These are phyloP conservation scores for Crotalus horridus DNA, from an alignment of 2,113 vertebrate genomes.

Conservation along the genomic window DNA sequence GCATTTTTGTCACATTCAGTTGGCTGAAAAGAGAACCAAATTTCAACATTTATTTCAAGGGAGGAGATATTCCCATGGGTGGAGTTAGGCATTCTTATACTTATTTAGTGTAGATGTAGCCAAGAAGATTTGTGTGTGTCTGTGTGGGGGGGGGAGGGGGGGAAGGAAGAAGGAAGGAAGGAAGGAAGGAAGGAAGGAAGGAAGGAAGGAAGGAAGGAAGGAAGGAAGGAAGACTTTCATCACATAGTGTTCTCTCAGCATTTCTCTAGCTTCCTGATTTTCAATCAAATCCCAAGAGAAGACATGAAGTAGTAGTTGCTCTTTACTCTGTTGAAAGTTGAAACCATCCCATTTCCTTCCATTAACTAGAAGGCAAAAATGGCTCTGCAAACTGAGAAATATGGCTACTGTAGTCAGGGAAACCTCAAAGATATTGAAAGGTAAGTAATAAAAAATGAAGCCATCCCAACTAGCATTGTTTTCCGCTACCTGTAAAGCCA, in stretches of 20 bases:
- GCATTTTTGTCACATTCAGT: not conserved
- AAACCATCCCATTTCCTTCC: not conserved
- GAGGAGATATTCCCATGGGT: not conserved
- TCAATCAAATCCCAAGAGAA: not conserved
- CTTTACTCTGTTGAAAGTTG: not conserved
- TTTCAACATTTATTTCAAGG: not conserved
- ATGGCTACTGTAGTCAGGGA: not conserved
- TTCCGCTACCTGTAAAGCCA: not conserved
- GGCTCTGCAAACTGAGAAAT: not conserved
- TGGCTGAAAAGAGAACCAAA: not conserved
- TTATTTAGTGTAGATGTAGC: not conserved
- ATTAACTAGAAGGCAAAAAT: not conserved
- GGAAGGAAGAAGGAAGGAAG: not conserved
- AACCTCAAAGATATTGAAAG: not conserved
- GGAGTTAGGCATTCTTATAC: not conserved
- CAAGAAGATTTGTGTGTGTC: not conserved
- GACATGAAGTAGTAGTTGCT: not conserved
- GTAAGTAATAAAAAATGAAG: not conserved
- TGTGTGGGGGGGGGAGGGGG: accelerated
- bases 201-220: too few relatives aligned
- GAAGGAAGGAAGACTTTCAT: not conserved
- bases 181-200: too few relatives aligned
- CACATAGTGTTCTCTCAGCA: not conserved
- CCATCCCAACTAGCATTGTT: not conserved
- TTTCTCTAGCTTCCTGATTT: not conserved